Base-by-base conservation (phyloP, 64 coral and sea anemone genomes). In the Stichodactyla helianthus region DNA sequence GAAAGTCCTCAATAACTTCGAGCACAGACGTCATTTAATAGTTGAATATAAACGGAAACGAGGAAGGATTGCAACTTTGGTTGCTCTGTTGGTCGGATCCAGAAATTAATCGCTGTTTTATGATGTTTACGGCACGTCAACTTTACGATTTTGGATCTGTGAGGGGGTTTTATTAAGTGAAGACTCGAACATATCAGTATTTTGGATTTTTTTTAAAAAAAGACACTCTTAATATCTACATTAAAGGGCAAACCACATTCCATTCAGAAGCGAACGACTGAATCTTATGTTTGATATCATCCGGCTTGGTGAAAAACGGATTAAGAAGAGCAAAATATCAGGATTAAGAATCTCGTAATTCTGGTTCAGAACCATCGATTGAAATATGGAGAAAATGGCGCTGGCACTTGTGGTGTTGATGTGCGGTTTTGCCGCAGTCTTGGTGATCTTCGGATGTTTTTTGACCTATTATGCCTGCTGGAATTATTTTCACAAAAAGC, bases 381-480 rank as follows among this genome's bases (percentile, higher is more conserved):
- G 19, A 84, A 84, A 16, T 18, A 84, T 84, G 83, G 83, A 84
- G 17, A 84, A 84, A 31, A 84, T 84, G 83, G 83, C 83, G 7
- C 50, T 84, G 54, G 83, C 83, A 5, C 83, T 84, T 15, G 83
- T 84, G 25, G 83, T 84, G 22, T 35, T 84, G 7, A 84, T 84
- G 83, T 84, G 83, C 17, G 83, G 83, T 27, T 84, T 84, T 84
- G 83, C 83, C 10, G 83, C 83, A 12, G 55, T 84, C 27, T 84
- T 84, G 22, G 83, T 84, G 13, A 84, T 84, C 23, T 84, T 84
- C 23, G 83, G 83, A 6, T 84, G 83, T 15, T 84, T 84, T 59
- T 84, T 84, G 27, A 63, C 59, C 83, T 84, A 84, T 31, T 84
- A 84, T 27, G 83, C 83, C 23, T 84, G 83, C 13, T 84, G 83